Percentiles rank a stretch among this genome's conserved stretches.
These are phyloP conservation scores for Aphelocoma californica DNA, from an alignment of 2,797 vertebrate species.

Conservation along the genomic window DNA sequence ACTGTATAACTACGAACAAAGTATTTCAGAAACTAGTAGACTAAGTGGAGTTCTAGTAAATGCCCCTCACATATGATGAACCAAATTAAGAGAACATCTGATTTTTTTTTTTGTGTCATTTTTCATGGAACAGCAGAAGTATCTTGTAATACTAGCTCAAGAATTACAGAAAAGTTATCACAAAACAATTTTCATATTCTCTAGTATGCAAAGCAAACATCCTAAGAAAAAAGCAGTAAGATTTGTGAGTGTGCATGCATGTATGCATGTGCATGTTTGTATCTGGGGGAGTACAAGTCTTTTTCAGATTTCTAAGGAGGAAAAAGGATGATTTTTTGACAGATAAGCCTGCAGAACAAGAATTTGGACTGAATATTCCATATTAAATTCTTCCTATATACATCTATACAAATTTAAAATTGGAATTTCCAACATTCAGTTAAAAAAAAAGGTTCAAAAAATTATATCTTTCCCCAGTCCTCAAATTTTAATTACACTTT, in stretches of 20 bases:
- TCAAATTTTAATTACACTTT: not conserved
- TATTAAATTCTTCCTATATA: not conserved
- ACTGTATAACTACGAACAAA: not conserved
- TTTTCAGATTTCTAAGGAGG: not conserved
- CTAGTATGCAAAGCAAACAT: not conserved
- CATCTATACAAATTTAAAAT: not conserved
- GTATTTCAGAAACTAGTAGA: not conserved
- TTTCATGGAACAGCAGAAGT: not conserved
- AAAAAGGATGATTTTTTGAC: not conserved
- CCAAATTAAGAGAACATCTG: not conserved
- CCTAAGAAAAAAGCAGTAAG: not conserved
- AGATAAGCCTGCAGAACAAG: not conserved
- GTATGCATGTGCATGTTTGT: not conserved
- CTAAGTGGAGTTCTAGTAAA: not conserved
- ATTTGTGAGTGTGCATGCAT: rapidly evolving
- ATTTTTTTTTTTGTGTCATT: not conserved
- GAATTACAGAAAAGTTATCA: not conserved
- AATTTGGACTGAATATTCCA: not conserved
- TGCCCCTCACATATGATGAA: not conserved
- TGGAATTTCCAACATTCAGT: not conserved
- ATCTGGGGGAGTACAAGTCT: not conserved
- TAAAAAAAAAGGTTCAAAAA: not conserved
- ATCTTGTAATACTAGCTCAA: not conserved
- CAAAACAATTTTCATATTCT: not conserved
- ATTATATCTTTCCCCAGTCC: not conserved